These are phyloP conservation scores for Ephialtes manifestator DNA, from an alignment of 2,888 invertebrate genomes.

Conservation along the genomic window DNA sequence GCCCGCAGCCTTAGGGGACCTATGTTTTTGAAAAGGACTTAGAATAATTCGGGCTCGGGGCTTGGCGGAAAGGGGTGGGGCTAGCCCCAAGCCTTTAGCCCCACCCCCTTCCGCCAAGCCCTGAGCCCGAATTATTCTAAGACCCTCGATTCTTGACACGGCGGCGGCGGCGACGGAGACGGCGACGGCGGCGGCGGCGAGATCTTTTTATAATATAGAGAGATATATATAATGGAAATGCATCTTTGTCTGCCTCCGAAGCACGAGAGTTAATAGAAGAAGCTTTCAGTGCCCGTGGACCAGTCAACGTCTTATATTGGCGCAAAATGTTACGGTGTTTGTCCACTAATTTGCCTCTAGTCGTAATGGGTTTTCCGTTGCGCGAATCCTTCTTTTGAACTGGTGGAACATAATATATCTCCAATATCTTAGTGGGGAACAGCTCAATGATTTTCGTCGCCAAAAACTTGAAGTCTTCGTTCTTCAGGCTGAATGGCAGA, in stretches of 20 bases:
- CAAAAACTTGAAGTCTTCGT: slow-evolving; percentile 34
- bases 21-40: no score
- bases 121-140: no score
- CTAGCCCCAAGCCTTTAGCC: no score
- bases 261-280: background rate
- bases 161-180: no score
- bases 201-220: no score
- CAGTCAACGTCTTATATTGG: background rate
- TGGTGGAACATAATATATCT: slow-evolving; percentile 32
- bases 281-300: background rate
- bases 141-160: no score
- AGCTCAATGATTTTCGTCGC: slow-evolving; percentile 25
- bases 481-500: slow-evolving; percentile 31
- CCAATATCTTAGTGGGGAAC: slow-evolving; percentile 26
- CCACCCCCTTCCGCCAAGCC: no score
- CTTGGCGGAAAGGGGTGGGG: no score
- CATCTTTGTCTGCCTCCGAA: slow-evolving; percentile 23
- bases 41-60: no score
- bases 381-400: slow-evolving; percentile 21
- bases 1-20: no score
- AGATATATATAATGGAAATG: background rate
- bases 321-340: slow-evolving; percentile 43
- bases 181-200: no score
- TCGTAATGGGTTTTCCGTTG: slow-evolving; percentile 10
- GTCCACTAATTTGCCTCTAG: slow-evolving; percentile 39